A percentile compares a stretch with the other conserved stretches of the same genome.
phyloP scores from a whole-genome alignment of 2,113 vertebrate genomes.

The Oncorhynchus gorbuscha region DNA sequence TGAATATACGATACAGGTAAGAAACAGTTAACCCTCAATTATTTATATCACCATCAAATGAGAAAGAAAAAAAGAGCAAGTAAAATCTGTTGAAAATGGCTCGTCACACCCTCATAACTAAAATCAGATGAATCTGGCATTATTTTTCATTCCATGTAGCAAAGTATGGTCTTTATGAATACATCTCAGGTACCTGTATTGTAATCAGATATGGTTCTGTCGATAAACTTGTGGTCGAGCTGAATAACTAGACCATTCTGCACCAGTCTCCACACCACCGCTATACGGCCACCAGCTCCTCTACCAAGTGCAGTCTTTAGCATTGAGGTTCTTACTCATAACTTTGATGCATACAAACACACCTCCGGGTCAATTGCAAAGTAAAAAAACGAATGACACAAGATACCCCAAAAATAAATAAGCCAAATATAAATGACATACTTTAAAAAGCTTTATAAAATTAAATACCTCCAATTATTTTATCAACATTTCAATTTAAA shows the following conservation, averaged over 20 bases:
- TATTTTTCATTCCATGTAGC: not conserved
- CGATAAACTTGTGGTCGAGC: not conserved
- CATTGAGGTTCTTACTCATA: constrained; percentile 36
- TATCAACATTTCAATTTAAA: constrained; percentile 44
- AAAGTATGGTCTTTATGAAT: too few relatives aligned
- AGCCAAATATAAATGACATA: constrained; percentile 57
- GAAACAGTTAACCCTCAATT: not conserved
- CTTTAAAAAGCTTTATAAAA: constrained; percentile 49
- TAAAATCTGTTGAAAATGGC: too few relatives aligned
- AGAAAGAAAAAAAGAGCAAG: not conserved
- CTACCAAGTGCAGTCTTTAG: constrained; percentile 7
- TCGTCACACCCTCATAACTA: not conserved
- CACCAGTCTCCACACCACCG: not conserved
- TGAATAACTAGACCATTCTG: not conserved
- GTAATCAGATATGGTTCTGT: not conserved
- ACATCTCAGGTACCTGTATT: not conserved
- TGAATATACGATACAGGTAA: constrained; percentile 26
- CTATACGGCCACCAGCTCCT: not conserved
- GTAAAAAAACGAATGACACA: constrained; percentile 14
- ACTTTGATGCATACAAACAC: constrained; percentile 13
- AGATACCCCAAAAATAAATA: constrained; percentile 62
- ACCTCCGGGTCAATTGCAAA: constrained; percentile 28
- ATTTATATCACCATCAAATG: not conserved
- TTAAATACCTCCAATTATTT: constrained; percentile 67
- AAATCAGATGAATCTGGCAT: not conserved